Evolutionary conservation across 2,113 vertebrate species (phyloP).

Genomic region (Lipophrys pholis): DNA sequence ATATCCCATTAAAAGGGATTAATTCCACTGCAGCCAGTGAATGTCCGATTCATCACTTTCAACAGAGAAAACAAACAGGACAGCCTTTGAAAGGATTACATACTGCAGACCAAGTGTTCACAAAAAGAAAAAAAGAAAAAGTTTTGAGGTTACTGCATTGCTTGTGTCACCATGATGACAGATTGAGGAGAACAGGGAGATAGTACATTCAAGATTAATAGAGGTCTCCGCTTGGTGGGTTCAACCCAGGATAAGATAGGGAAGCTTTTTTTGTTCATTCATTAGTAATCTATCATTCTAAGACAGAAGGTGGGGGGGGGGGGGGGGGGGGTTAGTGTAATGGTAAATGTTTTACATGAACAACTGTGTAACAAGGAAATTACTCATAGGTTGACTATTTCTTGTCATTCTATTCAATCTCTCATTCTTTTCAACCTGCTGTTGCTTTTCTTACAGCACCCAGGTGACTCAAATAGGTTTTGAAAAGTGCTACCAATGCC

Average conservation of each 20-base stretch:
- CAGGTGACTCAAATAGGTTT: too few species aligned
- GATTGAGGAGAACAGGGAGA: constrained; percentile 45
- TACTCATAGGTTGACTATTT: too few species aligned
- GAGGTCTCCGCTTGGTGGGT: constrained; percentile 37
- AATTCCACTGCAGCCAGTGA: not conserved
- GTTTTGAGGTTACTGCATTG: constrained; percentile 37
- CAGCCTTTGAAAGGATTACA: not conserved
- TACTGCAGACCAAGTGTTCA: constrained; percentile 1
- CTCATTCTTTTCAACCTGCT: too few species aligned
- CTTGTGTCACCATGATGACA: constrained; percentile 42
- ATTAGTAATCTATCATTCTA: constrained; percentile 34
- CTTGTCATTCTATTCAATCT: too few species aligned
- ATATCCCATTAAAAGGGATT: not conserved
- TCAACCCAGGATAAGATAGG: constrained; percentile 33
- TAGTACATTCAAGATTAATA: constrained; percentile 56
- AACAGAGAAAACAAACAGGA: not conserved
- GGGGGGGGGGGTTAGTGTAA: too few species aligned
- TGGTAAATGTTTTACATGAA: too few species aligned
- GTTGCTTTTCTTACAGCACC: too few species aligned
- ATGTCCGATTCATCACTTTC: not conserved
- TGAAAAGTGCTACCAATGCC: too few species aligned
- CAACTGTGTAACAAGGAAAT: not conserved
- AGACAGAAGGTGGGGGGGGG: too few species aligned
- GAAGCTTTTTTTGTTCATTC: constrained; percentile 27
- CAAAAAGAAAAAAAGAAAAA: not conserved